Evolutionary conservation across 2,797 vertebrate genomes (phyloP), one percentile per base, ranked within the genome.

Genomic region (Tokudaia muenninki): DNA sequence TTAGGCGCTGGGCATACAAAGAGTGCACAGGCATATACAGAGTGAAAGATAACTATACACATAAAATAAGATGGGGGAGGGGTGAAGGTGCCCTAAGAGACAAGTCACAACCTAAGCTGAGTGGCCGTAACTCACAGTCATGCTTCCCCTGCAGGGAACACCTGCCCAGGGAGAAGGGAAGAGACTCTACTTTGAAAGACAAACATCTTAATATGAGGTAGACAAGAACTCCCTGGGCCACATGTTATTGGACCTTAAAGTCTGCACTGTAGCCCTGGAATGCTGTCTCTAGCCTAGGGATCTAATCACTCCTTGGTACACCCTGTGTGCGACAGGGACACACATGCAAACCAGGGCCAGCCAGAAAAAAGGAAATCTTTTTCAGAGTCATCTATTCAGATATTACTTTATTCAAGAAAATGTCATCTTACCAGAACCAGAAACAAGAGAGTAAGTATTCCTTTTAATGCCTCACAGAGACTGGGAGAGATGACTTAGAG

Each of bases 311-410:
- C 37, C 52, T 0, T n/a, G 24, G 47, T 41, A 17, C 31, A 57
- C 7, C 1, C 50, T 12, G 26, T 50, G 21, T 24, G 0, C 3
- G 16, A n/a, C 21, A 34, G 11, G 6, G 34, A 74, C 0, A 0
- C 2, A 50, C n/a, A 13, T 9, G 16, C 81, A 13, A 63, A 80
- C 16, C 1, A 21, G 41, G 22, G 31, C 12, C 44, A 87, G 26
- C 12, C 44, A 87, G 61, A 74, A 67, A 47, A 74, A 65, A 84
- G 29, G 16, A 5, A 22, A 6, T 1, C 17, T 34, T 37, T 47
- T 29, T 44, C 86, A 86, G 57, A 67, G 82, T 10, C 21, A 44
- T 79, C 31, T 10, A 19, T 16, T 79, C 9, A 67, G 34, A 86
- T 6, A 24, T 14, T 1, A 6, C 11, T 89, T 91, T 61, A 44